phyloP scores from a whole-genome alignment of 64 coral and sea anemone species.

The Anthopleura sola region DNA sequence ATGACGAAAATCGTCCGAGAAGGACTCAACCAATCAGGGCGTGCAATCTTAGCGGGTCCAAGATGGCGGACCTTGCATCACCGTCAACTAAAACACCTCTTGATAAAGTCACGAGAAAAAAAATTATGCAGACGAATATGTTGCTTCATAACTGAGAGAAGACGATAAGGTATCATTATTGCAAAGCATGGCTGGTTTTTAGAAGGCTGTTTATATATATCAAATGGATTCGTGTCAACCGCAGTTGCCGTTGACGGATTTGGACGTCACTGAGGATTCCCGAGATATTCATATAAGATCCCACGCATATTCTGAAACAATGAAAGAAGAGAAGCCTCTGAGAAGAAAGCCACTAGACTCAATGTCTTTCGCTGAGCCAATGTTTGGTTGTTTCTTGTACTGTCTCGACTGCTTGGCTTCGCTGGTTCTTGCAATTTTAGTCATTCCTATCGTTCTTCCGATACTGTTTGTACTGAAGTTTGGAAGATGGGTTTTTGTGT shows the following conservation, averaged over 20 bases:
- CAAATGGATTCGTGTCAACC: not conserved
- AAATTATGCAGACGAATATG: not conserved
- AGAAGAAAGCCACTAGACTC: not conserved
- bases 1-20: not conserved
- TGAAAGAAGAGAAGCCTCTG: not conserved
- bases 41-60: not conserved
- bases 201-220: not conserved
- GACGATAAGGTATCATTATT: constrained; percentile 11
- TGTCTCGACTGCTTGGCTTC: constrained; percentile 39
- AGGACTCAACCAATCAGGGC: not conserved
- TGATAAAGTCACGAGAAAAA: not conserved
- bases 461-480: constrained; percentile 39
- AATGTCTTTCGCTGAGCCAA: not conserved
- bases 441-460: constrained; percentile 40
- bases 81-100: not conserved
- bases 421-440: constrained; percentile 24
- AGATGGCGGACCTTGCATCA: constrained; percentile 6
- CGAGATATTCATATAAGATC: not conserved
- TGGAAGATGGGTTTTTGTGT: constrained; percentile 26
- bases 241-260: not conserved
- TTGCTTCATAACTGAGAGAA: not conserved
- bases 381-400: constrained; percentile 21
- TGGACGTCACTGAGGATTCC: not conserved
- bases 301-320: not conserved
- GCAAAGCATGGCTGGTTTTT: not conserved